Base-by-base conservation (phyloP, 1,140 invertebrate species). In the Leptinotarsa lineolata region DNA sequence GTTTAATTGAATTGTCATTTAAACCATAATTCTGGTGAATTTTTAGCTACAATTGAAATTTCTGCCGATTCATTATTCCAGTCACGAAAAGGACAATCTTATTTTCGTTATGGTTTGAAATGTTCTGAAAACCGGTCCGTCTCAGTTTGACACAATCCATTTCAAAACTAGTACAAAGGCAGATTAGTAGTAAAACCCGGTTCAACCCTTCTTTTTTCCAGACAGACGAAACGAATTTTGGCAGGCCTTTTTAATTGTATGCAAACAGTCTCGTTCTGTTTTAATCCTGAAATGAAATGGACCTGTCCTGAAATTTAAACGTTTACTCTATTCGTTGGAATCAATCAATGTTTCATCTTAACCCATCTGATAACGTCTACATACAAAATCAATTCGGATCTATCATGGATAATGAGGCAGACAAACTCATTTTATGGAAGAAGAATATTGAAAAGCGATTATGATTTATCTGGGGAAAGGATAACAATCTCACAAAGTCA, bases 1-100 rank as follows among this genome's bases (percentile, higher is more conserved):
- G 48, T 54, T 54, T 54, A 54, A 54, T 54, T 54, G 48, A 54
- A 54, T 54, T 54, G 48, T 54, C 48, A 54, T 54, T 18, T 54
- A 15, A 15, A 54, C 15, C 48, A 54, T 54, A 54, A 54, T n/a
- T 54, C 48, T 15, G n/a, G n/a, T 54, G 16, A 54, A 54, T 54
- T 54, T 54, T 54, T 54, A 13, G 15, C 4, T 15, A 16, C 48
- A 18, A 54, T 54, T 54, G 15, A 18, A 54, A 18, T 18, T 54
- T 18, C 6, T 54, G 48, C n/a, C 11, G 8, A 54, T 54, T 16
- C 4, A 54, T 54, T 54, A 54, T 54, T 54, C 48, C 15, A 16
- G 48, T 54, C 48, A 54, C 48, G 48, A 8, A 54, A 54, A 16
- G 48, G 48, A 15, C 48, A 54, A 54, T 54, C 48, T 54, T 54